Base-by-base conservation (phyloP, 2,113 vertebrate genomes). In the Manacus vitellinus region DNA sequence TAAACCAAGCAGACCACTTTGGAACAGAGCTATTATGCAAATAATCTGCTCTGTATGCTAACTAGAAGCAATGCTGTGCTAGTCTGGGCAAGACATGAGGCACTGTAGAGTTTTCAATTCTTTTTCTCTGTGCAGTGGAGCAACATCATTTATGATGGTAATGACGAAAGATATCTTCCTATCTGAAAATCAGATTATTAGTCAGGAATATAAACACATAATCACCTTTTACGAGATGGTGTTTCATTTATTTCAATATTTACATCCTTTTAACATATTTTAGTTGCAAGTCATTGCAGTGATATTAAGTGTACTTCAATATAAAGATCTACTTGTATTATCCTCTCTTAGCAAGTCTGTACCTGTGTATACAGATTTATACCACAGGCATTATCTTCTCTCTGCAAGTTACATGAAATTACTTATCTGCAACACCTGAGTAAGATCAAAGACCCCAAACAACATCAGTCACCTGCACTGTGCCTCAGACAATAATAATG, bases 221-320 rank as follows among this genome's bases (percentile, higher is more conserved):
- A 88, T 31, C 66, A 85, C 61, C 52, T 93, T 92, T 91, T 68
- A 78, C 5, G 22, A 86, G 66, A 41, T 25, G 5, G 9, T n/a
- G 58, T 88, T 85, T 76, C 55, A 67, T 85, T 95, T 61, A 23
- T 47, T 80, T 72, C 84, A 78, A 56, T 55, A 92, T 68, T 62
- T 85, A 66, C 90, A 77, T 65, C 78, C 59, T 83, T 75, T 82
- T 68, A 44, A 74, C 82, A 52, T 85, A 68, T 92, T 81, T 59
- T 78, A 95, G 75, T 41, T 96, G 93, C 89, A 88, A 93, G 89
- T 94, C 93, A 96, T 14, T 85, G 92, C 94, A 94, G 92, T 85
- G 93, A 52, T 93, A 80, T 68, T 77, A 89, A 88, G 41, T 37
- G 11, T 6, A 82, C 51, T 80, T 86, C 4, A 82, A 62, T 8